Evolutionary conservation across 2,113 vertebrate species (phyloP).

Genomic region (Clarias macrocephalus): DNA sequence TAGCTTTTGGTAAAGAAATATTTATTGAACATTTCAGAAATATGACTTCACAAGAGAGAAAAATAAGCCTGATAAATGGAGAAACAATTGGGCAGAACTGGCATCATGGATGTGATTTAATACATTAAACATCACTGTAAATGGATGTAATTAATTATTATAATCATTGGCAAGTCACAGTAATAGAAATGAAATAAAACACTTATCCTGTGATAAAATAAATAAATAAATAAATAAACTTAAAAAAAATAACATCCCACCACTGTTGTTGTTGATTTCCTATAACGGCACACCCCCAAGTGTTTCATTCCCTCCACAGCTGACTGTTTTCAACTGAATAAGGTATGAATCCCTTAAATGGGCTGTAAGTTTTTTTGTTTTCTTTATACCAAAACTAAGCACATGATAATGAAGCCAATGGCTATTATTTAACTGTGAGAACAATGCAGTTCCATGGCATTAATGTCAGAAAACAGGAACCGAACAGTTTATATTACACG

Average conservation of each 20-base stretch:
- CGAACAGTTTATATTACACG: not conserved
- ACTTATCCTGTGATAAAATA: not conserved
- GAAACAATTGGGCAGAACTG: not conserved
- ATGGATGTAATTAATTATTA: not conserved
- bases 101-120: not conserved
- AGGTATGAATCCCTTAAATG: not conserved
- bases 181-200: not conserved
- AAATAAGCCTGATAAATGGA: not conserved
- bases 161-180: not conserved
- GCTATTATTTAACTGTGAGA: not conserved
- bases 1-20: not conserved
- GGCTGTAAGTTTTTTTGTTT: not conserved
- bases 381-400: not conserved
- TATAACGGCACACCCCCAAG: not conserved
- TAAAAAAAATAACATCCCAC: not conserved
- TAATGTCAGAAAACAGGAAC: constrained; percentile 8
- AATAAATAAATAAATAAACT: no score
- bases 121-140: not conserved
- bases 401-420: not conserved
- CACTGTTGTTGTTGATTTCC: not conserved
- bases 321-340: not conserved
- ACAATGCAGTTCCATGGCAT: not conserved
- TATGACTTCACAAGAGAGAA: not conserved
- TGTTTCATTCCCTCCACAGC: not conserved
- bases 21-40: not conserved